Conservation (phyloP, 2,113 vertebrate genomes). For the Odocoileus hemionus region DNA sequence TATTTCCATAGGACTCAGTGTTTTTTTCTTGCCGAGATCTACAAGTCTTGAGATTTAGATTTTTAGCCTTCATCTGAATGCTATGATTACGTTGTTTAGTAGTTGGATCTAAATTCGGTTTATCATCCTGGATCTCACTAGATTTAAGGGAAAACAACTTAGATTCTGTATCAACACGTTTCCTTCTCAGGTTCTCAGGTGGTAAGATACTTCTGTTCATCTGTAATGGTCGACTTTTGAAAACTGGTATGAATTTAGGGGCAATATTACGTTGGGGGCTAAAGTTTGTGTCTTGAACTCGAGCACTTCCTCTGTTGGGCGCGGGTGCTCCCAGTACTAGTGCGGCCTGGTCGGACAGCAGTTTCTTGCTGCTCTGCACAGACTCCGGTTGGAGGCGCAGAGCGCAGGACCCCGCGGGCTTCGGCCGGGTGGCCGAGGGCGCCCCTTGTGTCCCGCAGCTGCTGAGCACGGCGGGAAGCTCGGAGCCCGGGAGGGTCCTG, state of each 20-base stretch:
- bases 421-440: constrained; percentile 54
- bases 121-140: constrained; percentile 32
- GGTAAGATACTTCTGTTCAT: constrained; percentile 63
- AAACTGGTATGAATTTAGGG: constrained; percentile 84
- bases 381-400: accelerated
- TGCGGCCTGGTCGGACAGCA: not conserved
- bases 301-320: not conserved
- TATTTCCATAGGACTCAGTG: not conserved
- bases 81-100: constrained; percentile 41
- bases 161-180: constrained; percentile 38
- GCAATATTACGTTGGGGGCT: not conserved
- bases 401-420: accelerated
- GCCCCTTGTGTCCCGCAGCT: constrained; percentile 72
- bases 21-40: constrained; percentile 36
- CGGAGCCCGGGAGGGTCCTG: not conserved
- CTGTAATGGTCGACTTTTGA: constrained; percentile 78
- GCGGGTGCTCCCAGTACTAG: not conserved
- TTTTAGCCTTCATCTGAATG: accelerated
- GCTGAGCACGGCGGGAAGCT: not conserved
- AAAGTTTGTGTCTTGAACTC: not conserved
- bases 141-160: not conserved
- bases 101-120: not conserved
- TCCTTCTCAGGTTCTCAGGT: constrained; percentile 66
- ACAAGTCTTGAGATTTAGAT: not conserved
- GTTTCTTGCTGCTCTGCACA: not conserved